phyloP scores from a whole-genome alignment of 2,888 invertebrate genomes.

The Drosophila subquinaria region DNA sequence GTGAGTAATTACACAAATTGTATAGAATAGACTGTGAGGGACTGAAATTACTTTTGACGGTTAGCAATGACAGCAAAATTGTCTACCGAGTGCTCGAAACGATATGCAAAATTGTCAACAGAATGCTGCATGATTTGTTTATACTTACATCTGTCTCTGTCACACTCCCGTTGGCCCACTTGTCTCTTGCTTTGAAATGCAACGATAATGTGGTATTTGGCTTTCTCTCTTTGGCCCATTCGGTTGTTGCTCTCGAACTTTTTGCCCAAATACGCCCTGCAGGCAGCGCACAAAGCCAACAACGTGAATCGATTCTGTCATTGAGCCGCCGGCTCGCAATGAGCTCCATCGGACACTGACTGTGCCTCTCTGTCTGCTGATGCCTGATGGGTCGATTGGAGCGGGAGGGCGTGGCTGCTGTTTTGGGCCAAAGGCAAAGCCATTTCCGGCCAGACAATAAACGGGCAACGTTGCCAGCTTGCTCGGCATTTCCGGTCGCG shows the following conservation, averaged over 20 bases:
- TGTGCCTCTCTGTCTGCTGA: constrained; percentile 7
- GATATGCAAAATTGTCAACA: constrained; percentile 37
- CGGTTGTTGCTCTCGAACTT: constrained; percentile 41
- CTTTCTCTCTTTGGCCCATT: constrained; percentile 5
- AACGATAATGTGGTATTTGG: constrained; percentile 52
- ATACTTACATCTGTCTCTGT: constrained; percentile 10
- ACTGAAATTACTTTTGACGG: constrained; percentile 40
- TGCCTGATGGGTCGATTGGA: neutral
- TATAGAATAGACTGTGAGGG: constrained; percentile 13
- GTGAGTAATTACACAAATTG: constrained; percentile 53
- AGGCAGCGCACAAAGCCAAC: constrained; percentile 54
- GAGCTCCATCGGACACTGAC: constrained; percentile 49
- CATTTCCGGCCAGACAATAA: constrained; percentile 79
- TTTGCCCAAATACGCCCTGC: constrained; percentile 32
- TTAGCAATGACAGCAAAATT: constrained; percentile 20
- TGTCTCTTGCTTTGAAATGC: constrained; percentile 44
- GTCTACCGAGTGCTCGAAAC: constrained; percentile 19
- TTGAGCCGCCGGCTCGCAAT: constrained; percentile 52
- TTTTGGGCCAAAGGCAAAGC: constrained; percentile 67
- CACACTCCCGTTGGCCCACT: neutral
- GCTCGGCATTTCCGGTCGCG: constrained; percentile 69
- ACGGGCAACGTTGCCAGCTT: constrained; percentile 64
- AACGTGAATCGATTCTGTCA: constrained; percentile 63
- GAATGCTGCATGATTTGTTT: constrained; percentile 44
- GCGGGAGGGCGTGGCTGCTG: constrained; percentile 22